Evolutionary conservation across 2,888 invertebrate species (phyloP), one percentile per base, ranked within the genome.

Genomic region (Rosalia funebris): DNA sequence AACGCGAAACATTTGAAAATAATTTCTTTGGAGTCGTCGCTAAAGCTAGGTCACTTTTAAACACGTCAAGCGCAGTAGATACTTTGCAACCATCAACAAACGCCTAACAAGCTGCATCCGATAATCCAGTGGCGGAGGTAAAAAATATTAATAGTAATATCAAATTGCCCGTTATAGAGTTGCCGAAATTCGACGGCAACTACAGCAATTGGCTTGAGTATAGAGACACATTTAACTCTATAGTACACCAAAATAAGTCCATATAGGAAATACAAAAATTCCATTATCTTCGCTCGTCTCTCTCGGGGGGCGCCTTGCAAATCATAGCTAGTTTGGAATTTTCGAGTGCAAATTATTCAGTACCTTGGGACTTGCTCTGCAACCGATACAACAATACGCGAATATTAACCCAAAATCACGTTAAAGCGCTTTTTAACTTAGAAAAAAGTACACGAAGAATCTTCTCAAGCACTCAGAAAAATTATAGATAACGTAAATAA

Each of bases 291-390:
- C n/a, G n/a, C n/a, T n/a, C n/a, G 3, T 25, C 25, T 9, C 25
- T 25, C 3, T 25, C 25, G 3, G 25, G 25, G 3, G 25, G 37
- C 3, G 37, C 37, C 5, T 37, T n/a, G 3, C 37, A 37, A 37
- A 37, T 37, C 10, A 37, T 37, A 12, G 37, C 37, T 4, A 37
- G 37, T 37, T 10, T 37, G 37, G 37, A 37, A 14, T 37, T 37
- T 10, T 37, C 37, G 3, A 37, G 37, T 14, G 37, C 37, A 37
- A 37, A 37, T 10, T 37, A 14, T 14, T 3, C 11, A 3, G 14
- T 37, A 4, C 5, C 37, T 5, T 37, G 37, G 37, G 37, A 37
- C 10, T 37, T 37, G 9, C 4, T 25, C 9, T 25, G 25, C 9
- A 25, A 25, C 9, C 25, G 25, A 9, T 25, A 5, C 9, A 25